Base-by-base conservation (phyloP, 2,888 invertebrate species). In the Argyra leucocephala region DNA sequence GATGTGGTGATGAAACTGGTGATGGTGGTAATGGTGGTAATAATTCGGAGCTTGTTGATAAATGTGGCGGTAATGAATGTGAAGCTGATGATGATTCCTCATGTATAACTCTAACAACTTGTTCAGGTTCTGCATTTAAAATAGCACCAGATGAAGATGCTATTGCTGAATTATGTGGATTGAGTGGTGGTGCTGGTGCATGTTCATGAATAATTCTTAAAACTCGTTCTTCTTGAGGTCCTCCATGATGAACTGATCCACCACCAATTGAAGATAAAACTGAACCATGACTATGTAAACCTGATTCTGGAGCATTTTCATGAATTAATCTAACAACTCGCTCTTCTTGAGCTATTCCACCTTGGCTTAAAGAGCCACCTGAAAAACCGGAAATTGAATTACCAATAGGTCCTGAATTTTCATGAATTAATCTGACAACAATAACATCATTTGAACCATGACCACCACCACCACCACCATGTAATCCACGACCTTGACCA, bases 401-500 rank as follows among this genome's bases (percentile, higher is more conserved):
- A 57, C n/a, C 57, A 21, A 6, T 15, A 10, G 58, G 37, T 9
- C 37, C 62, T 21, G 48, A 61, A 37, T 61, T 23, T 18, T 22
- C 31, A 24, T 22, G 22, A 12, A 18, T 26, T 26, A 23, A 36
- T 37, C 64, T 37, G 6, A 61, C 64, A 22, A 37, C 61, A 24
- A 61, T 15, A 10, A 48, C 64, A 21, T 26, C 62, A 36, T n/a
- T 26, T 26, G 4, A 5, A 12, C 15, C 21, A 22, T 2, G 36
- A 12, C 61, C 58, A 22, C 58, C 58, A 21, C 3, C 2, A 57
- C 65, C 36, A 24, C 61, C 64, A 18, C 57, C 65, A 63, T 36
- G 59, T 21, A 60, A 63, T 21, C 64, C 61, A 23, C 57, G 23
- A 24, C 61, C 64, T n/a, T n/a, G n/a, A n/a, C 66, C 67, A 36